These are phyloP conservation scores for Amblyopsis hoosieri DNA, from an alignment of 2,797 vertebrate species.

Conservation along the genomic window DNA sequence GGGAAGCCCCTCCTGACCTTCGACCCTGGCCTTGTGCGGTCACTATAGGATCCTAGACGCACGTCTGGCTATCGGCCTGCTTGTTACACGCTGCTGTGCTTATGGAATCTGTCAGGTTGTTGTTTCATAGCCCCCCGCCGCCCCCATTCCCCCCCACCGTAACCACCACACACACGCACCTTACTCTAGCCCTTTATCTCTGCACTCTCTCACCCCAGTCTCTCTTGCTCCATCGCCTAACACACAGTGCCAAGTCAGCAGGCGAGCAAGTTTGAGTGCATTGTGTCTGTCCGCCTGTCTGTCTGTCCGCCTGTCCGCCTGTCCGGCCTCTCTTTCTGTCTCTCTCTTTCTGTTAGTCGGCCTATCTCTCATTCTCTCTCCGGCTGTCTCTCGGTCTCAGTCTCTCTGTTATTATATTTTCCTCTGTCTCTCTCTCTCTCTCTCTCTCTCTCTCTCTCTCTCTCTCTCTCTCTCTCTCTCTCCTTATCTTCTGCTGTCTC, in stretches of 20 bases:
- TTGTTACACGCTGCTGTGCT: conserved; percentile 42
- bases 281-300: neutral
- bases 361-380: conserved; percentile 1
- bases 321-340: neutral
- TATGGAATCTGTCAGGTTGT: conserved; percentile 49
- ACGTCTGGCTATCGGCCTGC: neutral
- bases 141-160: neutral
- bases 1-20: conserved; percentile 19
- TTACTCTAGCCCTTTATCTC: conserved; percentile 36
- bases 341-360: neutral
- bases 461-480: too few species aligned
- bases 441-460: neutral
- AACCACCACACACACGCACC: conserved; percentile 22
- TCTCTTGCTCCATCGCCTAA: conserved; percentile 25
- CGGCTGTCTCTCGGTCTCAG: neutral
- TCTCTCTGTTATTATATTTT: neutral
- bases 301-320: neutral
- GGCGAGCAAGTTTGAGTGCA: conserved; percentile 20
- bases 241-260: conserved; percentile 54
- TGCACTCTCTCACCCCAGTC: neutral
- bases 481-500: too few species aligned
- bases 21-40: conserved; percentile 17
- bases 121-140: conserved; percentile 17
- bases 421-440: neutral
- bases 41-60: too few species aligned